These are phyloP conservation scores for Julus scandinavius DNA, from an alignment of 2,888 invertebrate species.

Conservation along the genomic window DNA sequence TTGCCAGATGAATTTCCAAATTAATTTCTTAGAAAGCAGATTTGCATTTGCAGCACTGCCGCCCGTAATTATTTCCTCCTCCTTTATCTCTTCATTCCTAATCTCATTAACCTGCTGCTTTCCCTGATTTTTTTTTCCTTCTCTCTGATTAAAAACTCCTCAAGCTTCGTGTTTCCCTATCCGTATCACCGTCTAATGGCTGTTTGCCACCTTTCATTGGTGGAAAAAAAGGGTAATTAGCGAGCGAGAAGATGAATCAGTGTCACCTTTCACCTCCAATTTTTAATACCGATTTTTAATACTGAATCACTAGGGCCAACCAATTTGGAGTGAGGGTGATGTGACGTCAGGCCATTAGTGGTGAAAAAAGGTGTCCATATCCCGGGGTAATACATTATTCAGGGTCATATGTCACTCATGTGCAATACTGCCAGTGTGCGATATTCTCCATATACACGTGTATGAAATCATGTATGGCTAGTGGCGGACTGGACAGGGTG, in stretches of 20 bases:
- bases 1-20: constrained; percentile 39
- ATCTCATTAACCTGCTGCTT: constrained; percentile 39
- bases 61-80: constrained; percentile 20
- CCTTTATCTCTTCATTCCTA: neutral
- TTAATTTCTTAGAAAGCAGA: constrained; percentile 42
- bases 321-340: neutral
- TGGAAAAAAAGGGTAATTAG: constrained; percentile 38
- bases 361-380: too few species aligned
- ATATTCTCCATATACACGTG: too few species aligned
- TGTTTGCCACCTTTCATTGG: constrained; percentile 42
- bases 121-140: neutral
- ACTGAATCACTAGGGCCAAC: neutral
- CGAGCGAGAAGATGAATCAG: constrained; percentile 29
- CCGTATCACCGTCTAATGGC: constrained; percentile 22
- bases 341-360: neutral
- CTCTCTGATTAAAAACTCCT: constrained; percentile 26
- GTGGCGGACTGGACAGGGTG: too few species aligned
- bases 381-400: too few species aligned
- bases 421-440: too few species aligned
- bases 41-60: neutral
- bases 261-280: constrained; percentile 15
- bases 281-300: constrained; percentile 36
- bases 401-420: too few species aligned
- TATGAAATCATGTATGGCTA: too few species aligned
- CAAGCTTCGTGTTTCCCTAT: neutral